These are phyloP conservation scores for Amphipoea lucens DNA, from an alignment of 2,888 invertebrate genomes.

Conservation along the genomic window DNA sequence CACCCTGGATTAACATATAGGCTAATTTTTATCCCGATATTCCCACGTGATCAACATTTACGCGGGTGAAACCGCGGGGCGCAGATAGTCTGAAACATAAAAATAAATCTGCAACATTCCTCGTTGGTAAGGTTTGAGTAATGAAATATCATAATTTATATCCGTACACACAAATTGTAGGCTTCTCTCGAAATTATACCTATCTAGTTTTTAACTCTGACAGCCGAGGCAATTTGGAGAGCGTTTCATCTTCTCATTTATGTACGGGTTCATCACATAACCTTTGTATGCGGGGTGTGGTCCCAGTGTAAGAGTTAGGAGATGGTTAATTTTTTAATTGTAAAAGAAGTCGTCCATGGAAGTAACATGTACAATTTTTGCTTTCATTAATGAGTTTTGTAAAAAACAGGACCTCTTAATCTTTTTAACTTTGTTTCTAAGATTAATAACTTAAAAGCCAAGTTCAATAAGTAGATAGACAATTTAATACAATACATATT, in stretches of 20 bases:
- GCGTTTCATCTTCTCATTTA: conserved; percentile 38
- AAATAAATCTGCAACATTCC: neutral
- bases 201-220: conserved; percentile 22
- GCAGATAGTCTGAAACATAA: neutral
- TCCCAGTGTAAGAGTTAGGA: neutral
- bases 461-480: too few species aligned
- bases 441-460: too few species aligned
- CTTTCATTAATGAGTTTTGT: too few species aligned
- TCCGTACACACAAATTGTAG: conserved; percentile 22
- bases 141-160: conserved; percentile 14
- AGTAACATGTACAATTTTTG: too few species aligned
- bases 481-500: too few species aligned
- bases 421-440: too few species aligned
- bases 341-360: neutral
- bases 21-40: too few species aligned
- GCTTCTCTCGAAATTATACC: conserved; percentile 24
- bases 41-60: too few species aligned
- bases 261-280: conserved; percentile 23
- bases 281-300: conserved; percentile 11
- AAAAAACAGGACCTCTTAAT: too few species aligned
- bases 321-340: neutral
- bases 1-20: too few species aligned
- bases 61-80: too few species aligned
- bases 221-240: conserved; percentile 28
- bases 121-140: neutral